Evolutionary conservation across 2,113 vertebrate species (phyloP).

Genomic region (Cinclus mexicanus): DNA sequence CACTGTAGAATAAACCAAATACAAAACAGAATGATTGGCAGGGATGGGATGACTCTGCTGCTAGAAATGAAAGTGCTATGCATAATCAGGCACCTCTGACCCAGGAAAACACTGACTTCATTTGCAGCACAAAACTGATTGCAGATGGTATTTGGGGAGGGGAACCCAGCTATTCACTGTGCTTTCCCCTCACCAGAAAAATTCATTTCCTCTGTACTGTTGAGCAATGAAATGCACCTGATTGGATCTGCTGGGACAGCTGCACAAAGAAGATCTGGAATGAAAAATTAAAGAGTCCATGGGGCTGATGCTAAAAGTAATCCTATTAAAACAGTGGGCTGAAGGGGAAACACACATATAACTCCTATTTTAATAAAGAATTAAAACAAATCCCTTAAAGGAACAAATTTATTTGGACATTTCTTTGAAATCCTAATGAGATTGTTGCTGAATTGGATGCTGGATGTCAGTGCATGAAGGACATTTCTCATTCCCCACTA

Average conservation of each 20-base stretch:
- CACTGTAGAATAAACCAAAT: not conserved
- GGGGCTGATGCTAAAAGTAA: not conserved
- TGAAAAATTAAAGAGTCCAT: not conserved
- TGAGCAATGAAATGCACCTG: constrained; percentile 29
- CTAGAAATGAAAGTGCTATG: constrained; percentile 35
- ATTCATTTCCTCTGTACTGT: constrained; percentile 37
- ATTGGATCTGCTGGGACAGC: constrained; percentile 3
- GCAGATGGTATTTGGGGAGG: not conserved
- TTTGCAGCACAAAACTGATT: constrained; percentile 28
- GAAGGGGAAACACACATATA: not conserved
- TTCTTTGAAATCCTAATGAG: not conserved
- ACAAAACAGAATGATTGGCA: not conserved
- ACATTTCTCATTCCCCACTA: not conserved
- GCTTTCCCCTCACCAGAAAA: constrained; percentile 14
- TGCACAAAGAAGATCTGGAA: not conserved
- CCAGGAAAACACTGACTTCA: constrained; percentile 2
- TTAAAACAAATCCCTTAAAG: not conserved
- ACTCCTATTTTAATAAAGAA: not conserved
- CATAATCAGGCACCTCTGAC: constrained; percentile 61
- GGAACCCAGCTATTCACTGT: constrained; percentile 7
- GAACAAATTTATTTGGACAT: not conserved
- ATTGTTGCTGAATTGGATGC: not conserved
- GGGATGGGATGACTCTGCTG: not conserved
- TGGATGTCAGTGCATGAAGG: not conserved
- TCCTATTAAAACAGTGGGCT: not conserved